These are phyloP conservation scores for Heteronetta atricapilla DNA, from an alignment of 2,113 vertebrate genomes.

Conservation along the genomic window DNA sequence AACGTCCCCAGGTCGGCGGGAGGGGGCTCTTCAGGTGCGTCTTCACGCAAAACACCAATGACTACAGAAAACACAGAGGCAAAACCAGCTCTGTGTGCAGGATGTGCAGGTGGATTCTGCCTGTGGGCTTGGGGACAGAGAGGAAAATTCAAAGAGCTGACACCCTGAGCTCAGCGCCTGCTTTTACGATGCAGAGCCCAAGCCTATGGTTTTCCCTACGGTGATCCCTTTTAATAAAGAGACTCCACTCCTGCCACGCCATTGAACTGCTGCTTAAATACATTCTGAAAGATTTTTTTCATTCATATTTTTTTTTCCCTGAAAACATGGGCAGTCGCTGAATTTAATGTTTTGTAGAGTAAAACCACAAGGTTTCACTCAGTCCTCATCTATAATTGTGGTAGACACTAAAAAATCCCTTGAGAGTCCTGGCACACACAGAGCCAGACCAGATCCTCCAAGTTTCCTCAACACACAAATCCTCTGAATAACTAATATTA, in stretches of 20 bases:
- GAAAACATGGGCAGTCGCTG: not conserved
- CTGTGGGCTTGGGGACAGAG: not conserved
- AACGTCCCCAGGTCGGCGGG: not conserved
- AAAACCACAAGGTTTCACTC: constrained; percentile 52
- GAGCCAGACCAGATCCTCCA: constrained; percentile 22
- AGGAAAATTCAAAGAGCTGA: not conserved
- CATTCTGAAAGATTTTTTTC: not conserved
- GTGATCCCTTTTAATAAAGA: not conserved
- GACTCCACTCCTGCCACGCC: not conserved
- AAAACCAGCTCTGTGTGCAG: not conserved
- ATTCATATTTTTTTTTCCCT: not conserved
- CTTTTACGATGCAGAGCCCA: not conserved
- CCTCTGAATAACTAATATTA: constrained; percentile 33
- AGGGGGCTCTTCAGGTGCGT: not conserved
- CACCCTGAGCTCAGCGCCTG: not conserved
- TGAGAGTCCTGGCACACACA: not conserved
- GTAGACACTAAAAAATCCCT: constrained; percentile 44
- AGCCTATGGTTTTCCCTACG: not conserved
- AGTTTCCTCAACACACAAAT: not conserved
- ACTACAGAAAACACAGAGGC: not conserved
- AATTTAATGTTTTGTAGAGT: constrained; percentile 1
- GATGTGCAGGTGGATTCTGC: not conserved
- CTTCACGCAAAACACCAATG: not conserved
- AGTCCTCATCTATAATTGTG: constrained; percentile 48
- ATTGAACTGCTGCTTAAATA: not conserved